phyloP scores from a whole-genome alignment of 1,140 invertebrate genomes.

The Anastatus disparis region DNA sequence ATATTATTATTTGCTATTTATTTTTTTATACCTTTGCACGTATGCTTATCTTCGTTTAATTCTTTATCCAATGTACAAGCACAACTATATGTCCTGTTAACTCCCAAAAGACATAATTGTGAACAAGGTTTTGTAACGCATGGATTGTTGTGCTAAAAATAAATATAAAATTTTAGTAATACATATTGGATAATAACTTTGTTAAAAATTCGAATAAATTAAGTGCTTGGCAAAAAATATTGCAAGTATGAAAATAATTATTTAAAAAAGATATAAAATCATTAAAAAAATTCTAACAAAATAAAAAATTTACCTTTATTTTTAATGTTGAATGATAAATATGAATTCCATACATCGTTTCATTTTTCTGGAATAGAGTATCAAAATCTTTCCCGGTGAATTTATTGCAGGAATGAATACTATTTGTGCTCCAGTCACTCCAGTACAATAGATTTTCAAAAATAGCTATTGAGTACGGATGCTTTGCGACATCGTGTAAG shows the following conservation, averaged over 20 bases:
- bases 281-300: too few species aligned
- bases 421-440: slow-evolving; percentile 80
- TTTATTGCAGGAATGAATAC: slow-evolving; percentile 76
- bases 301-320: slow-evolving; percentile 47
- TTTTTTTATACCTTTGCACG: slow-evolving; percentile 62
- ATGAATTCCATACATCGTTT: slow-evolving; percentile 72
- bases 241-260: neutral
- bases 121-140: slow-evolving; percentile 77
- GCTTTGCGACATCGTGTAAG: slow-evolving; percentile 70
- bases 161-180: neutral
- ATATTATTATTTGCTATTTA: too few species aligned
- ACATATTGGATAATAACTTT: neutral
- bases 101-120: slow-evolving; percentile 83
- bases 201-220: neutral
- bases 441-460: slow-evolving; percentile 91
- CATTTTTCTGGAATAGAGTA: slow-evolving; percentile 63
- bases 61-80: slow-evolving; percentile 81
- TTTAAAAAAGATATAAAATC: neutral
- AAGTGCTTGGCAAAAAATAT: neutral
- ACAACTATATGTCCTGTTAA: slow-evolving; percentile 73
- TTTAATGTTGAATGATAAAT: slow-evolving; percentile 76
- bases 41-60: slow-evolving; percentile 65
- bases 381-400: slow-evolving; percentile 72
- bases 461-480: slow-evolving; percentile 85
- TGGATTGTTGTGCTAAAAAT: slow-evolving; percentile 70